Percentiles rank a stretch among this genome's conserved stretches.
phyloP scores from a whole-genome alignment of 2,113 vertebrate genomes.

The Cyprinodon variegatus region DNA sequence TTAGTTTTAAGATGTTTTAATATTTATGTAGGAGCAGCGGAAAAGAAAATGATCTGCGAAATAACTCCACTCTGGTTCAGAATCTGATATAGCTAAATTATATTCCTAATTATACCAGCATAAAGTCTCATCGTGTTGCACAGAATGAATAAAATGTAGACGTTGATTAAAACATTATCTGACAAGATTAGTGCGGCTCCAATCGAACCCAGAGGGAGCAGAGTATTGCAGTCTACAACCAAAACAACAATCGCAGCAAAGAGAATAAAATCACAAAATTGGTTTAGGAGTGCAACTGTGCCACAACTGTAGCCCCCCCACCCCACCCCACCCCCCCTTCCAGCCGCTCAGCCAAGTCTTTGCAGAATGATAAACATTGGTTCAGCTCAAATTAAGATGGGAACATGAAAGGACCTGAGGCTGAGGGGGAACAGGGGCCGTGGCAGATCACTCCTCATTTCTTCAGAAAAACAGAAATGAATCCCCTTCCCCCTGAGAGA shows the following conservation, averaged over 20 bases:
- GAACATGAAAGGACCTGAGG: constrained; percentile 60
- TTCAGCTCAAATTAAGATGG: constrained; percentile 59
- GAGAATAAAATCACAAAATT: background rate
- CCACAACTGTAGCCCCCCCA: too few relatives aligned
- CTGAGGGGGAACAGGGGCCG: constrained; percentile 37
- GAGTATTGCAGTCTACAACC: constrained; percentile 27
- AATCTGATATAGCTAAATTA: constrained; percentile 27
- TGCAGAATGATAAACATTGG: constrained; percentile 55
- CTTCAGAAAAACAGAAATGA: constrained; percentile 60
- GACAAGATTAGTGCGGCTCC: constrained; percentile 57
- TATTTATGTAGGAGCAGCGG: background rate
- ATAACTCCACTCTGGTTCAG: constrained; percentile 9
- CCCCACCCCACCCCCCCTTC: constrained; percentile 19
- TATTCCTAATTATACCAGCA: constrained; percentile 41
- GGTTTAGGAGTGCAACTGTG: constrained; percentile 15
- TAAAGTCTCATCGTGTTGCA: constrained; percentile 40
- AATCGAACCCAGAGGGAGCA: constrained; percentile 49
- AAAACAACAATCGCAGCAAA: constrained; percentile 49
- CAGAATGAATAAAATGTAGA: constrained; percentile 52
- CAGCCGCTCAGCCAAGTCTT: constrained; percentile 40
- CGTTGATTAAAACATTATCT: constrained; percentile 66
- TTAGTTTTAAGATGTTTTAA: background rate
- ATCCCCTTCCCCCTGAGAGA: constrained; percentile 45
- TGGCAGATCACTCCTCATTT: constrained; percentile 54
- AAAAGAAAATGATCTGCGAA: constrained; percentile 8